Base-by-base conservation (phyloP, 1,140 invertebrate species). In the Choristoneura fumiferana region DNA sequence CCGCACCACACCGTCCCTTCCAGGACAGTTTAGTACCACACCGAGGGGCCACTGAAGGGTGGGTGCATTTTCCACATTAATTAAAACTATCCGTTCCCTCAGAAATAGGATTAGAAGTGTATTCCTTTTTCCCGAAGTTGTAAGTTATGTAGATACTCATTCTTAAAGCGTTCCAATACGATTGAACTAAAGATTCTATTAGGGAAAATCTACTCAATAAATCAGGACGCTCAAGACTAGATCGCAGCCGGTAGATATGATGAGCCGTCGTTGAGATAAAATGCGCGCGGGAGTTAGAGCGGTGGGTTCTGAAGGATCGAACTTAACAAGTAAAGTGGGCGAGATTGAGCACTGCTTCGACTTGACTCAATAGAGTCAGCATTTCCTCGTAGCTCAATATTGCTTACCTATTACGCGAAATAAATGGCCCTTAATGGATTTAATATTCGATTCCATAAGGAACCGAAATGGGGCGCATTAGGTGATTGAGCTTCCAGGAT, bases 241-340 rank as follows among this genome's bases (percentile, higher is more conserved):
- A 36, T 58, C 29, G 39, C 49, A 17, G 57, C 43, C 9, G 65
- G 65, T 14, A 67, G 34, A 29, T 12, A 55, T 34, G 54, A 62
- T 29, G 6, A 10, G 69, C 36, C 12, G 57, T 18, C 37, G 75
- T 65, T 36, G 73, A 78, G 22, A 89, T 53, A 62, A 89, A 88
- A 70, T 90, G n/a, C n/a, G 83, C 8, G 60, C 71, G 1, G 85
- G 83, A 8, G 85, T 84, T 6, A 88, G 49, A n/a, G 68, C 57
- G 22, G 43, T 49, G 4, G 74, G 63, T 14, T 86, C 79, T 35
- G 69, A 65, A 3, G 69, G 67, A 52, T 72, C 67, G 55, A 49
- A 43, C 60, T 58, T 18, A 70, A 39, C 14, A 71, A 55, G 3
- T 39, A 63, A 15, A 83, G 40, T 5, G 82, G 82, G 6, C 80